These are phyloP conservation scores for Megalops atlanticus DNA, from an alignment of 2,113 vertebrate genomes.

Conservation along the genomic window DNA sequence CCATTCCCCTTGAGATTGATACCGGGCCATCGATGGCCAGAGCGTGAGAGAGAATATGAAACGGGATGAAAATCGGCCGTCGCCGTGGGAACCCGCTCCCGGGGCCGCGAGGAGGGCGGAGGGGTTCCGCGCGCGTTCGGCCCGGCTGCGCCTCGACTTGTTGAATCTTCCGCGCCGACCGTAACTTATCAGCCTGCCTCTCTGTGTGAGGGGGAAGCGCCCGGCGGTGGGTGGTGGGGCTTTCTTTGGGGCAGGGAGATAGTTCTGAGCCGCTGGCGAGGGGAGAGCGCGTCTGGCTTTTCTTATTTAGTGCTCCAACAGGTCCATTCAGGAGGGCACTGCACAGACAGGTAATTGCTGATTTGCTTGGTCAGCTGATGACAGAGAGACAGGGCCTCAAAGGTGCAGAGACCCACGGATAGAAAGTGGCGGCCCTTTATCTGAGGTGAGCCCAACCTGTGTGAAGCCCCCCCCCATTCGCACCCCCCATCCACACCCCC, in stretches of 20 bases:
- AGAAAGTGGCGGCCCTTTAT: slow-evolving; percentile 48
- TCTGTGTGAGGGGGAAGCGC: slow-evolving; percentile 55
- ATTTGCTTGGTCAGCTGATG: slow-evolving; percentile 73
- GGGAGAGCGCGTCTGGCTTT: slow-evolving; percentile 39
- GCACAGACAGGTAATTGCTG: slow-evolving; percentile 71
- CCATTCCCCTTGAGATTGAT: too few relatives aligned
- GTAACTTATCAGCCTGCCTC: slow-evolving; percentile 62
- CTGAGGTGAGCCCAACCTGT: slow-evolving; percentile 29
- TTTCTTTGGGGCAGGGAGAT: slow-evolving; percentile 63
- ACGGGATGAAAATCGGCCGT: not conserved
- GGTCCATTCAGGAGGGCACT: slow-evolving; percentile 69
- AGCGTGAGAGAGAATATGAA: not conserved
- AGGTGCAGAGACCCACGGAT: slow-evolving; percentile 45
- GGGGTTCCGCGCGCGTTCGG: slow-evolving; percentile 15
- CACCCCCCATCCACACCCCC: not conserved
- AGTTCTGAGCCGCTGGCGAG: slow-evolving; percentile 68
- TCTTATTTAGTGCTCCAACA: slow-evolving; percentile 75
- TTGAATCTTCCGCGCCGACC: slow-evolving; percentile 62
- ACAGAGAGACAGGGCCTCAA: slow-evolving; percentile 48
- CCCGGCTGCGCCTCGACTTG: slow-evolving; percentile 48
- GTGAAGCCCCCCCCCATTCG: slow-evolving; percentile 12
- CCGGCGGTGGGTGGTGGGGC: slow-evolving; percentile 68
- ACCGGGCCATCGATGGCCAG: too few relatives aligned
- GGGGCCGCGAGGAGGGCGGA: too few relatives aligned
- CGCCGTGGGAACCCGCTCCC: too few relatives aligned